phyloP scores from a whole-genome alignment of 2,113 vertebrate genomes.

The Crotalus viridis region DNA sequence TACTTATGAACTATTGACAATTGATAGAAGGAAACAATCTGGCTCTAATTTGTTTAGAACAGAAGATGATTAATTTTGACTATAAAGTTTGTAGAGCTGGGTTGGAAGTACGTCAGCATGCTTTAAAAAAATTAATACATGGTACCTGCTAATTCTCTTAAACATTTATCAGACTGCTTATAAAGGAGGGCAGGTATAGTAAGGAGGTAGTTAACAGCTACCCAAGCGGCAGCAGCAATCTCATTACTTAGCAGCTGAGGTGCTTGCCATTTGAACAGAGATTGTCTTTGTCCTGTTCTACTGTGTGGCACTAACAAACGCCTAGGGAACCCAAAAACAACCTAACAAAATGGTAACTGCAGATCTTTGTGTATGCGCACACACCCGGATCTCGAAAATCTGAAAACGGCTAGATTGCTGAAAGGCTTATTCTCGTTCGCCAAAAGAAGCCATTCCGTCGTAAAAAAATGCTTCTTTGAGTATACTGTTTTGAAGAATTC shows the following conservation, averaged over 20 bases:
- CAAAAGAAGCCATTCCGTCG: neutral
- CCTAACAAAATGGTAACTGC: neutral
- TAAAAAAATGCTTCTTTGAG: neutral
- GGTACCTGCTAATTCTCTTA: neutral
- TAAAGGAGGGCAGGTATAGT: neutral
- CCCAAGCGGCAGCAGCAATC: neutral
- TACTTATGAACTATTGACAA: neutral
- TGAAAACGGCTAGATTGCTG: neutral
- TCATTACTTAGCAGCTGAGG: neutral
- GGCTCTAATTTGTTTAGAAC: neutral
- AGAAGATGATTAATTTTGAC: neutral
- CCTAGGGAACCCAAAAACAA: neutral
- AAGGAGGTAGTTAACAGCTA: too few species aligned
- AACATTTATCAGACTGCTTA: neutral
- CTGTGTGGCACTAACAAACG: neutral
- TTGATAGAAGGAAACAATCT: neutral
- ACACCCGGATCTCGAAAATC: neutral
- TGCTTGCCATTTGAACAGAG: neutral
- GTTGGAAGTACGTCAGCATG: neutral
- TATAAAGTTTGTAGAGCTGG: neutral
- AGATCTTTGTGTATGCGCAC: neutral
- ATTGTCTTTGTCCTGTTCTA: neutral
- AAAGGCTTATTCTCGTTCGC: neutral
- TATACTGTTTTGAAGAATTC: neutral
- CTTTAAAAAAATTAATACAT: neutral